Evolutionary conservation across 1,140 invertebrate species (phyloP), one percentile per base, ranked within the genome.

Genomic region (Drosophila bipectinata): DNA sequence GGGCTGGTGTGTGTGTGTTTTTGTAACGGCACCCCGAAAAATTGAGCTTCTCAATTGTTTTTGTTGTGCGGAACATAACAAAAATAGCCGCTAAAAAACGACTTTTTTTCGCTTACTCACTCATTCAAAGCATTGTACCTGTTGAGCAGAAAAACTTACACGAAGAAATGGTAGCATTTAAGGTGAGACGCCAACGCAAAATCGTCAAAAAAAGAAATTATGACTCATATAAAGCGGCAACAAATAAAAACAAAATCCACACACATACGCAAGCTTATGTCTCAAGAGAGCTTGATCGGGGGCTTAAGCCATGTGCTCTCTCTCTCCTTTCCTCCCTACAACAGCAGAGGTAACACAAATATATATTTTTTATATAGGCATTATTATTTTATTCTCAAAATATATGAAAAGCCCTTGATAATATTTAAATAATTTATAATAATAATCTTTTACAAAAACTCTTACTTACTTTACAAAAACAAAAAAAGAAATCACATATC

Each of bases 131-230:
- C 53, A 56, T 79, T 77, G 68, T 88, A 88, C 83, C 83, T 88
- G 83, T 88, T 88, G 83, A 88, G 79, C 83, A 63, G 62, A 83
- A 84, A 78, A 75, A 85, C 64, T 75, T 66, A 68, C 57, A 71
- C 74, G 45, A 74, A 77, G 55, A 80, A 66, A 75, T 47, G 39
- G 54, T 68, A 55, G 59, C 61, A 55, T 60, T 77, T 74, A 28
- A 39, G 55, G 53, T 66, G 26, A 34, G 28, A 59, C 55, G 52
- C 60, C 68, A 66, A 71, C 47, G 48, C 58, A 48, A 24, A 47
- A 47, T 47, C 61, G 62, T 44, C 69, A 79, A 79, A 76, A 73
- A 73, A 79, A 73, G 63, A 26, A 62, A 58, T 75, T 78, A 87
- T 87, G 82, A 85, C 54, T 85, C 82, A 88, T 83, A 78, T 66